Evolutionary conservation across 2,888 invertebrate genomes (phyloP), one percentile per base, ranked within the genome.

Genomic region (Brenthis ino): DNA sequence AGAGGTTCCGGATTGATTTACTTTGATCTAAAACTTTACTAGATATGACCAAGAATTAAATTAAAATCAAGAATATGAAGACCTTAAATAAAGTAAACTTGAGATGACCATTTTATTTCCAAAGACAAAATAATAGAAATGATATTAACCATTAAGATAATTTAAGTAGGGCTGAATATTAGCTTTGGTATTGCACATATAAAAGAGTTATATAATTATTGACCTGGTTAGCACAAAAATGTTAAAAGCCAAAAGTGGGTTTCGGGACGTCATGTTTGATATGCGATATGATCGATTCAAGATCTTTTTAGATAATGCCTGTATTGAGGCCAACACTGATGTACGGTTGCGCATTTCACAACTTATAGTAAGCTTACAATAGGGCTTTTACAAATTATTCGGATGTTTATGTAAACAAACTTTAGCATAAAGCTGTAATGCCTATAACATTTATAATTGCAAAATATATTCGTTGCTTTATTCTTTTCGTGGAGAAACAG

Each of bases 241-340:
- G 12, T 48, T 58, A 64, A 66, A 51, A 53, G 57, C 54, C 57
- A 76, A 67, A 80, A 77, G 76, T 78, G 75, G 79, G 76, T 77
- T 77, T 80, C 76, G 72, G 79, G 79, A 77, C 74, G 77, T 80
- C 79, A 76, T 78, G 76, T 83, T 82, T 84, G 84, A 87, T 86
- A 76, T 68, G 74, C 73, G 79, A 77, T 78, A 76, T 77, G 77
- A 77, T 79, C 82, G 84, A 85, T 87, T 72, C 76, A 54, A 83
- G 84, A 85, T 86, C 81, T 85, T 79, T 86, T 83, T 76, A 83
- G 87, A 88, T 88, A 86, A 77, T 77, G 79, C 72, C 74, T 75
- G 76, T 79, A 89, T 83, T 84, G 80, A 82, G 86, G 86, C 72
- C 88, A 82, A 67, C 76, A 71, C 68, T 69, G 74, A 74, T 75